A percentile compares a stretch with the other conserved stretches of the same genome.
Conservation (phyloP, 1,140 invertebrate genomes). For the Lordiphosa clarofinis region DNA sequence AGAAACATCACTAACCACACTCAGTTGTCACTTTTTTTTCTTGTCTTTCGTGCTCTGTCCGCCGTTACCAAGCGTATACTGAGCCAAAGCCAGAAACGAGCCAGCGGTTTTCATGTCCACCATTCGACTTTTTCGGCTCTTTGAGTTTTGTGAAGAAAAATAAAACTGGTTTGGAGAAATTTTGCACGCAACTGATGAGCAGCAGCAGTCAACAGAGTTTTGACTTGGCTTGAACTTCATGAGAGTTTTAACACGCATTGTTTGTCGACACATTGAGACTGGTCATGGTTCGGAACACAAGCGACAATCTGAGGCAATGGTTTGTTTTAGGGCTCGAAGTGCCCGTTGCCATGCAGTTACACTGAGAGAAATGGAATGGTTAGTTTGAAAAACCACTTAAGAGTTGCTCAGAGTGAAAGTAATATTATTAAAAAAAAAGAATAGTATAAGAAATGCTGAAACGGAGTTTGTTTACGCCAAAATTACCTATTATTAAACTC, state of each 20-base stretch:
- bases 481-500: too few relatives aligned
- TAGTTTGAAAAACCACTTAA: too few relatives aligned
- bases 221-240: conserved; percentile 28
- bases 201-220: conserved; percentile 22
- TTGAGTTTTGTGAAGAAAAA: conserved; percentile 18
- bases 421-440: too few relatives aligned
- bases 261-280: conserved; percentile 25
- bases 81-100: conserved; percentile 5
- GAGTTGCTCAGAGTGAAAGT: too few relatives aligned
- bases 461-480: too few relatives aligned
- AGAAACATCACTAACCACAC: not conserved
- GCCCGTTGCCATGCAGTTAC: not conserved
- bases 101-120: conserved; percentile 12
- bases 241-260: conserved; percentile 15
- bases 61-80: conserved; percentile 10
- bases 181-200: conserved; percentile 32
- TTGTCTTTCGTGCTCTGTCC: conserved; percentile 5
- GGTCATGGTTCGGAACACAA: conserved; percentile 40
- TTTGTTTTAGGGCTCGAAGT: conserved; percentile 5
- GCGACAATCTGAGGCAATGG: conserved; percentile 11
- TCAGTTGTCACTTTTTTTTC: conserved; percentile 5
- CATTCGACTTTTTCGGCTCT: conserved; percentile 41
- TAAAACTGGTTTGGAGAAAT: conserved; percentile 53
- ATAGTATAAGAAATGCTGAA: too few relatives aligned
- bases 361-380: not conserved